These are phyloP conservation scores for Archocentrus centrarchus DNA, from an alignment of 2,113 vertebrate species.

Conservation along the genomic window DNA sequence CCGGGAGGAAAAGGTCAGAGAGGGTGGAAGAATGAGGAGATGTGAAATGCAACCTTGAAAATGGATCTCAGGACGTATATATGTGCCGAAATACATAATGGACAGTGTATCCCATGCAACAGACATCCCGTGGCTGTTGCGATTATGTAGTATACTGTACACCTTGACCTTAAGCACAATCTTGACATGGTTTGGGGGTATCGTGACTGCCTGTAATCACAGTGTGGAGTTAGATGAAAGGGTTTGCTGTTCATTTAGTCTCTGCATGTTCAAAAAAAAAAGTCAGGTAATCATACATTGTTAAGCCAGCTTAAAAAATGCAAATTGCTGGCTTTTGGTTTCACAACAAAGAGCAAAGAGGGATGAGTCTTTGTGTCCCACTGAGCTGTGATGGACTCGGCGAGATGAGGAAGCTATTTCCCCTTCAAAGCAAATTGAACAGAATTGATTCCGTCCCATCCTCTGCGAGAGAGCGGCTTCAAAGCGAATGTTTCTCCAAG, in stretches of 20 bases:
- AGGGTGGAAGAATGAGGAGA: background rate
- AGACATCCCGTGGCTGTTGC: background rate
- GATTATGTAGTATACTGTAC: background rate
- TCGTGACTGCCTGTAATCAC: background rate
- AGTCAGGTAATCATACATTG: slow-evolving; percentile 39
- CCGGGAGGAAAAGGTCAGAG: slow-evolving; percentile 18
- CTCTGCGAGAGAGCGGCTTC: slow-evolving; percentile 51
- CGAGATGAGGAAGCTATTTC: slow-evolving; percentile 54
- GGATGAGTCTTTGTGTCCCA: slow-evolving; percentile 49
- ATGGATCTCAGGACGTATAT: background rate
- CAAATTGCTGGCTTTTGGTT: slow-evolving; percentile 53
- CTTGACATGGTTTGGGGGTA: background rate
- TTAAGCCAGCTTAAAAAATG: slow-evolving; percentile 38
- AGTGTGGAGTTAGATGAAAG: slow-evolving; percentile 23
- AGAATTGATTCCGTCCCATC: slow-evolving; percentile 61
- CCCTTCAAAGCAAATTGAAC: slow-evolving; percentile 71
- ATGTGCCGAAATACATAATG: background rate
- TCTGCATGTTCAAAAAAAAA: background rate
- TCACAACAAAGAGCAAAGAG: slow-evolving; percentile 55
- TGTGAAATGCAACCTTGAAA: slow-evolving; percentile 1
- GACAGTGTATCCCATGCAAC: background rate
- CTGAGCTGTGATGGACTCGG: slow-evolving; percentile 50
- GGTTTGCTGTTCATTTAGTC: slow-evolving; percentile 21
- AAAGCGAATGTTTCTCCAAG: slow-evolving; percentile 57
- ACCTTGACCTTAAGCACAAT: background rate